Evolutionary conservation across 2,797 vertebrate species (phyloP), one percentile per base, ranked within the genome.

Genomic region (Tolypeutes matacus): DNA sequence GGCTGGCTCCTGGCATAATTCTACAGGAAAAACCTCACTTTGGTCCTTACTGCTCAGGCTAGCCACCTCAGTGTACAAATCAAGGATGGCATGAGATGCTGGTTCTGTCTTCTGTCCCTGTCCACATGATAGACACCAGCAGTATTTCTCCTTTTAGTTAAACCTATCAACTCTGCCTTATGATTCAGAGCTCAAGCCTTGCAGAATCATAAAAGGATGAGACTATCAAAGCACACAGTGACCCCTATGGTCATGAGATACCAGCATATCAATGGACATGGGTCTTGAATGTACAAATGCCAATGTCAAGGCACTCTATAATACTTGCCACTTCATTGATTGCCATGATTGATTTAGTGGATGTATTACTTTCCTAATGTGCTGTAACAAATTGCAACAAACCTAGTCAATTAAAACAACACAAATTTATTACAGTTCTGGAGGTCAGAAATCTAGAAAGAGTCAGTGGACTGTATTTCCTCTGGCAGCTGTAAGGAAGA

Each of bases 371-470:
- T 85, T 78, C 5, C 56, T 56, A 13, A 2, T 36, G 49, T 29
- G 42, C 56, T 56, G 9, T 34, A 76, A 60, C 60, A 90, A 70
- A 13, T 58, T 76, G 34, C 51, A 62, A 77, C 42, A 76, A 60
- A 36, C n/a, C 69, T 15, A 69, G 21, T 53, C 51, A 11, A 36
- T 69, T 10, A 75, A 75, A 49, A 53, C 13, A 39, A 42, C 17
- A 85, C 25, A 60, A 23, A 58, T 76, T 36, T 64, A 83, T 64
- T 83, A 49, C 36, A 42, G 10, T 25, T 76, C 53, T 34, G 25
- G 56, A 75, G 31, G 62, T 36, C 14, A 69, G 67, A 87, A 78
- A 36, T 84, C 42, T 77, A 31, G 80, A 65, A 85, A 42, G 14
- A 15, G 5, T 64, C 36, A 27, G 2, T 25, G 46, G 17, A 21